These are phyloP conservation scores for Dicrurus megarhynchus DNA, from an alignment of 2,113 vertebrate species.

Conservation along the genomic window DNA sequence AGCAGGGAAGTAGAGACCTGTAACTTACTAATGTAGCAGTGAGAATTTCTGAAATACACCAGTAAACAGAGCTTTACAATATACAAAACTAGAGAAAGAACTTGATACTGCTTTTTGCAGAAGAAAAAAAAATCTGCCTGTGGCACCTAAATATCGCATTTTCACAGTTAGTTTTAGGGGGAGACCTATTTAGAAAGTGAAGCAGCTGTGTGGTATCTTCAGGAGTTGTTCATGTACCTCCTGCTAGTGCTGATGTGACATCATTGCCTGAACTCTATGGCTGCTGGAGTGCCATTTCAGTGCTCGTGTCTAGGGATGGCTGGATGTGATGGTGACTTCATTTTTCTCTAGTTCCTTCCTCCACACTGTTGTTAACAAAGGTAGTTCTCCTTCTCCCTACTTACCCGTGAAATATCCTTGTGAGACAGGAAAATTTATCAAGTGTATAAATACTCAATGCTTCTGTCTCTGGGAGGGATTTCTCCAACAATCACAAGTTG, in stretches of 20 bases:
- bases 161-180: neutral
- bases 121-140: neutral
- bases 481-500: neutral
- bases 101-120: neutral
- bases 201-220: neutral
- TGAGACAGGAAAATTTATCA: neutral
- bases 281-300: neutral
- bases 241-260: neutral
- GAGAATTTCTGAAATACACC: neutral
- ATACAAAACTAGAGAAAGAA: neutral
- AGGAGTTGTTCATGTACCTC: accelerated
- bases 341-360: neutral
- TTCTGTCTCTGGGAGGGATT: neutral
- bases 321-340: neutral
- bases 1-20: neutral
- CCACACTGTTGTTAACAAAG: neutral
- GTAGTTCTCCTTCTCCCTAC: neutral
- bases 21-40: neutral
- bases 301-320: neutral
- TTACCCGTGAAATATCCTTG: neutral
- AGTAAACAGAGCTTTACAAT: neutral
- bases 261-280: neutral
- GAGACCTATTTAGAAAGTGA: neutral
- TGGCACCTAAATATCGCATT: neutral
- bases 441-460: neutral